Evolutionary conservation across 2,888 invertebrate genomes (phyloP).

Genomic region (Atrina japonica): DNA sequence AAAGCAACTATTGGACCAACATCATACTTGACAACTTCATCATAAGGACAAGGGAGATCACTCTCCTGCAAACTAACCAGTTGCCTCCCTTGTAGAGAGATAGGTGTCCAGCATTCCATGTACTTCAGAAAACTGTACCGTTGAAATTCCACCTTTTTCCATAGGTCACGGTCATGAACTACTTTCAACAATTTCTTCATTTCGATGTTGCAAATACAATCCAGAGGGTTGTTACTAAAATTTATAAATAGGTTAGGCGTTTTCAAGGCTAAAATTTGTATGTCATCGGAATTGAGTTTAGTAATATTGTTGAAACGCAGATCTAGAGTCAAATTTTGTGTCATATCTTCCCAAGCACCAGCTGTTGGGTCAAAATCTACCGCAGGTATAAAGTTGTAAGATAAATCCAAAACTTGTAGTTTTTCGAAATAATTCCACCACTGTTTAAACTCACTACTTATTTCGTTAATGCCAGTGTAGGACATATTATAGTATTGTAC

Average conservation of each 20-base stretch:
- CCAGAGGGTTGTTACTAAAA: conserved; percentile 57
- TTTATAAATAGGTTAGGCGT: conserved; percentile 58
- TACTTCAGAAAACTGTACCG: conserved; percentile 51
- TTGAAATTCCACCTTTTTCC: conserved; percentile 33
- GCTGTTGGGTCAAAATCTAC: conserved; percentile 53
- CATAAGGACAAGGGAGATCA: conserved; percentile 48
- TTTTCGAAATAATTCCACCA: conserved; percentile 63
- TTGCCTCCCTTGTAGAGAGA: conserved; percentile 39
- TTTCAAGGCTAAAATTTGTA: conserved; percentile 46
- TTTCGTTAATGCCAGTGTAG: neutral
- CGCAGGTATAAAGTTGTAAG: conserved; percentile 59
- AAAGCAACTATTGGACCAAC: conserved; percentile 51
- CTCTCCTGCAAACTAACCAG: conserved; percentile 38
- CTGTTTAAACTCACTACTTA: conserved; percentile 24
- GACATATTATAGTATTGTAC: conserved; percentile 53
- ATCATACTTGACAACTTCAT: conserved; percentile 29
- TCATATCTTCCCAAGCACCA: conserved; percentile 28
- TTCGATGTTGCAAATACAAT: conserved; percentile 57
- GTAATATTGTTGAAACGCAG: conserved; percentile 61
- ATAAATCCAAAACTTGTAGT: conserved; percentile 60
- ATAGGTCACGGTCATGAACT: conserved; percentile 31
- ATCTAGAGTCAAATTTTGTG: conserved; percentile 51
- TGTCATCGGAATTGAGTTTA: conserved; percentile 49
- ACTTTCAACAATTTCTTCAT: conserved; percentile 47
- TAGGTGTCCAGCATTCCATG: conserved; percentile 51